phyloP scores from a whole-genome alignment of 1,140 invertebrate species.

The Belonocnema kinseyi region DNA sequence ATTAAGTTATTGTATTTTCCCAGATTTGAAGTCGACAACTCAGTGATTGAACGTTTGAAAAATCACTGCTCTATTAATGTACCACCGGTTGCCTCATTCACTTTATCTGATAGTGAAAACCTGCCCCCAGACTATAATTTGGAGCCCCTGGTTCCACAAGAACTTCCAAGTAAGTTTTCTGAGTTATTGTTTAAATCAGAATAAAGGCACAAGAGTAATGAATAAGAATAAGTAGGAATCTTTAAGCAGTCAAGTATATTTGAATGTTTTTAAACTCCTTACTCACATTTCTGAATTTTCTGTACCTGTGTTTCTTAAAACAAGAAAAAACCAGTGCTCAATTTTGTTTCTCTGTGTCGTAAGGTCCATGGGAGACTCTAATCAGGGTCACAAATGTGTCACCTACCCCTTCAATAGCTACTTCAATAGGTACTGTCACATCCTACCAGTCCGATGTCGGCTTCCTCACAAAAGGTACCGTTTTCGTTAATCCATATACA shows the following conservation, averaged over 20 bases:
- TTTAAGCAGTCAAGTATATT: too few species aligned
- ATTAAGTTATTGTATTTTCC: slow-evolving; percentile 20
- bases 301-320: too few species aligned
- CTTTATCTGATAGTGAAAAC: slow-evolving; percentile 42
- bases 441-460: not conserved
- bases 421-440: not conserved
- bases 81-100: slow-evolving; percentile 36
- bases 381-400: not conserved
- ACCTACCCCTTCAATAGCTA: not conserved
- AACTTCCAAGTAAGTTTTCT: slow-evolving; percentile 43
- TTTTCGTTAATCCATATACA: not conserved
- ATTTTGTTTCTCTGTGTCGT: too few species aligned
- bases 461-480: not conserved
- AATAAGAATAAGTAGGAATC: too few species aligned
- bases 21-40: slow-evolving; percentile 58
- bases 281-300: too few species aligned
- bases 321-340: too few species aligned
- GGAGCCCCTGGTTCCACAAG: slow-evolving; percentile 45
- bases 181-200: too few species aligned
- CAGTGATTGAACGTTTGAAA: slow-evolving; percentile 51
- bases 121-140: slow-evolving; percentile 59
- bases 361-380: too few species aligned
- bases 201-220: too few species aligned
- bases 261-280: too few species aligned
- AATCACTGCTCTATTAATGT: slow-evolving; percentile 56